Base-by-base conservation (phyloP, 2,888 invertebrate species). In the Papilio demoleus region DNA sequence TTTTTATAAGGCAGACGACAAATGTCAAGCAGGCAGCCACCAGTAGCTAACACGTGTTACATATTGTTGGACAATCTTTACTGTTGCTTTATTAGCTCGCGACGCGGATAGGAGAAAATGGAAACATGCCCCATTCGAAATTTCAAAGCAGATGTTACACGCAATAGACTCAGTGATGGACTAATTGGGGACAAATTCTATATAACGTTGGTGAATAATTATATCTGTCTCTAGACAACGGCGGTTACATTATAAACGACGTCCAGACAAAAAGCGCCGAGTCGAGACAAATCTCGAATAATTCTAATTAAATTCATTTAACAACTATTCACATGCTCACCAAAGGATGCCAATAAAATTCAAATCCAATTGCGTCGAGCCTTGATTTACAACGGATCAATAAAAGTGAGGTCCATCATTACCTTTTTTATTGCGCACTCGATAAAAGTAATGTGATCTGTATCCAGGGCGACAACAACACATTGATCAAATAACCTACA, bases 321-420 rank as follows among this genome's bases (percentile, higher is more conserved):
- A 86, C 85, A 82, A 84, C 85, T 84, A 85, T 83, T 84, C 84
- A 83, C 83, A 82, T 84, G 80, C 76, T 80, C 81, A 83, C 80
- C 81, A 84, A 81, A 85, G 82, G 83, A 85, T 86, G 79, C 83
- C 84, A 87, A 90, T 91, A 91, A 90, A 90, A 89, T 85, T 85
- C 80, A 87, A 88, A 91, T 90, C 86, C 88, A 90, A 92, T 90
- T 87, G 88, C 85, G 80, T 85, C 84, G 86, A 86, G 86, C 79
- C 84, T 86, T 90, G 88, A 91, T 92, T 92, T 92, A 92, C 90
- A 88, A 85, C 84, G 88, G 87, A 89, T 89, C 90, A 90, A 91
- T 90, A 91, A 92, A 92, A 88, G 84, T 82, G 86, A 84, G 86
- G 88, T 87, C 88, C 82, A 87, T 91, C 88, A 90, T 90, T 90